Base-by-base conservation (phyloP, 2,797 vertebrate species). In the Heliangelus exortis region DNA sequence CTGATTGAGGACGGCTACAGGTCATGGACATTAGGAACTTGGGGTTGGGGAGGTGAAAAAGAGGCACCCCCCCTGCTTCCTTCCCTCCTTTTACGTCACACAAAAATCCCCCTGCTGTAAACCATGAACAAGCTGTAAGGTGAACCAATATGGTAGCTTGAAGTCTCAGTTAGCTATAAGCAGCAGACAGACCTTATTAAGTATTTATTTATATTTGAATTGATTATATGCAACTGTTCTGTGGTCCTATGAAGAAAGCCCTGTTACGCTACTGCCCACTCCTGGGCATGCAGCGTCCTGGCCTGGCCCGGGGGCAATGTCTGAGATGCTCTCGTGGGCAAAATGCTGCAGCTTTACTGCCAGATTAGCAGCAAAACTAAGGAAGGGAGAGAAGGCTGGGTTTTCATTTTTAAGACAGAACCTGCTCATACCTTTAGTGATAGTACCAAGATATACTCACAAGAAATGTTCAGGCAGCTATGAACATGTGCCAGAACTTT, bases 291-390 rank as follows among this genome's bases (percentile, higher is more conserved):
- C 9, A 5, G 25, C 9, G 6, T 61, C 36, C 22, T 28, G 7
- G 36, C 47, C 18, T 36, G n/a, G 78, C 15, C 21, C 2, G 0
- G 20, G 50, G 23, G 19, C 1, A 1, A 41, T 5, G 21, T 20
- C 39, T 41, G 39, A 41, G 65, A 28, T 34, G 25, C 12, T 58
- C 45, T 41, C 0, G 0, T 23, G 26, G 22, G 14, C 34, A 72
- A 66, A 76, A 45, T 9, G 18, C n/a, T 61, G 34, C 22, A 51
- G 36, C 34, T 66, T 67, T 41, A 6, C 47, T 47, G 19, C 2
- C 4, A 36, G 10, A 34, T 43, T 59, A 87, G 25, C 43, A 15
- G 16, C 66, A 47, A 59, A 59, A 10, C 10, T 50, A 7, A 29
- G 51, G 43, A 77, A 92, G 31, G 13, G 22, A 59, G 39, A 36